Base-by-base conservation (phyloP, 2,888 invertebrate genomes). In the Brachyopa scutellaris region DNA sequence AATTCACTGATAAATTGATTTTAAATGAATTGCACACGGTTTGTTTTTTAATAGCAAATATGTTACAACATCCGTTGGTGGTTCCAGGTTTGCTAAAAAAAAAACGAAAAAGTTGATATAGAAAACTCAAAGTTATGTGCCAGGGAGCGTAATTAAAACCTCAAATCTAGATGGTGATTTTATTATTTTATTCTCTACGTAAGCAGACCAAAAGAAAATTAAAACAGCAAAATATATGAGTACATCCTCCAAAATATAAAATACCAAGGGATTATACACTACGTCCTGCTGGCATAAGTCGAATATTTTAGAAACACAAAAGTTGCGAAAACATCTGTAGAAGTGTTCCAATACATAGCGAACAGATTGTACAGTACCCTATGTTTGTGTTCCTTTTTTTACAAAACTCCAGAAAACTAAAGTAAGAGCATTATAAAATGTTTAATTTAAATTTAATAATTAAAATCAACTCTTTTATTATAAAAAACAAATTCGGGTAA, bases 131-230 rank as follows among this genome's bases (percentile, higher is more conserved):
- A 55, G 26, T 47, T 45, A 62, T 42, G 21, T 23, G 15, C 38
- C 21, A 45, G 47, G n/a, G 6, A 53, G 7, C 53, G 15, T 38
- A 73, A 73, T 64, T 73, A 55, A 62, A 62, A 53, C 64, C 19
- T 40, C 23, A 40, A 29, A 13, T 29, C 3, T 26, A 11, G 51
- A 40, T 55, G 47, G 15, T 21, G 55, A 47, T 64, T 42, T 42
- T 53, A 72, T 29, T 29, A 59, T 59, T 66, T 59, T 53, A 59
- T 31, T 66, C 45, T 38, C 45, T 64, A 72, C 45, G n/a, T n/a
- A 59, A 45, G 29, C 42, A 57, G 33, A 64, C 57, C n/a, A 9
- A 66, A 31, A 53, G 9, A 7, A 51, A 42, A 78, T 59, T 70
- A 57, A 36, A 70, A 36, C 11, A 9, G n/a, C 36, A 26, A 15